phyloP scores from a whole-genome alignment of 2,888 invertebrate species.

The Apomyelois bistriatella region DNA sequence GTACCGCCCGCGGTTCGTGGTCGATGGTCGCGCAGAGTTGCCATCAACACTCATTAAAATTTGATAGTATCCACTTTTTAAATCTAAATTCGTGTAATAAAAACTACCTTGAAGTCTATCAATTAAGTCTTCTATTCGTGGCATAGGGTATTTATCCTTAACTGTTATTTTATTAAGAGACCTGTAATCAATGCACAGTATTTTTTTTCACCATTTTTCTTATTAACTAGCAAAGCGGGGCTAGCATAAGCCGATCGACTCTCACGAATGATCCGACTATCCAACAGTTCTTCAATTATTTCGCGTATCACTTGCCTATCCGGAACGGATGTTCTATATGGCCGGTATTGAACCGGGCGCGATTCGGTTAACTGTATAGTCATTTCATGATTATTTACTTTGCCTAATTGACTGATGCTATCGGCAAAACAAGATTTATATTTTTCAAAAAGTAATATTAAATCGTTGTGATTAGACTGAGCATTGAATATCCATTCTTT shows the following conservation, averaged over 20 bases:
- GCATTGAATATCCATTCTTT: slow-evolving; percentile 17
- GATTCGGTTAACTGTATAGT: slow-evolving; percentile 15
- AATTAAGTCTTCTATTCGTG: slow-evolving; percentile 40
- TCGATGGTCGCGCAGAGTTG: no score
- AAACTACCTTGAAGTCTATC: slow-evolving; percentile 27
- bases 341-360: slow-evolving; percentile 21
- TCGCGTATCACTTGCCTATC: slow-evolving; percentile 14
- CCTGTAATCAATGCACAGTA: slow-evolving; percentile 18
- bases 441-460: background rate
- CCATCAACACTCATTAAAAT: no score
- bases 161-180: slow-evolving; percentile 15
- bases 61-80: slow-evolving; percentile 15
- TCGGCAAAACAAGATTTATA: background rate
- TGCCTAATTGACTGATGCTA: background rate
- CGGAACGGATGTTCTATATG: slow-evolving; percentile 21
- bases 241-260: slow-evolving; percentile 17
- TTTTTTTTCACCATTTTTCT: slow-evolving; percentile 15
- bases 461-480: slow-evolving; percentile 9
- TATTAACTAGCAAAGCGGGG: slow-evolving; percentile 13
- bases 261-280: slow-evolving; percentile 15
- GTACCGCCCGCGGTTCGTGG: no score
- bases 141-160: slow-evolving; percentile 32
- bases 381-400: slow-evolving; percentile 14
- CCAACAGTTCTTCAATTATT: slow-evolving; percentile 16
- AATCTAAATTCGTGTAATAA: slow-evolving; percentile 6